Percentiles rank a stretch among this genome's conserved stretches.
Evolutionary conservation across 1,140 invertebrate species (phyloP).

Genomic region (Drosophila tani): DNA sequence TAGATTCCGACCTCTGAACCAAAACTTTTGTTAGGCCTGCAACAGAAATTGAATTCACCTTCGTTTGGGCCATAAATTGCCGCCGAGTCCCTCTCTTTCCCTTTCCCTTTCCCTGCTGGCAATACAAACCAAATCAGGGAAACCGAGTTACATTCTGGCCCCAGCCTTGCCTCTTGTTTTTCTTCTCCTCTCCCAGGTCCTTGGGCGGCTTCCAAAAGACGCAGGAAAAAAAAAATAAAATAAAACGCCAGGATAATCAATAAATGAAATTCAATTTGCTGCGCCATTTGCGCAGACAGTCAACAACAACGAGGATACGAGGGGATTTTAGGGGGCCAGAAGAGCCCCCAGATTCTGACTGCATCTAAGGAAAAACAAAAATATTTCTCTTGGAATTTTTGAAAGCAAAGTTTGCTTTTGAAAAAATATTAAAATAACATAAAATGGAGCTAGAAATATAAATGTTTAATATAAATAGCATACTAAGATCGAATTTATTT

Average conservation of each 20-base stretch:
- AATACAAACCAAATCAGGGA: conserved; percentile 60
- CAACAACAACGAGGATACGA: conserved; percentile 37
- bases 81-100: conserved; percentile 4
- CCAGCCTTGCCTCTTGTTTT: conserved; percentile 20
- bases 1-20: conserved; percentile 27
- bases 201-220: conserved; percentile 45
- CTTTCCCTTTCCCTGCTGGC: not conserved
- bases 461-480: no score
- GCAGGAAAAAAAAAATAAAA: conserved; percentile 59
- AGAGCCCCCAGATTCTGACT: conserved; percentile 23
- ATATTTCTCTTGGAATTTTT: not conserved
- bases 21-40: conserved; percentile 47
- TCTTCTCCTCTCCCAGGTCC: conserved; percentile 30
- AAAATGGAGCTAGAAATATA: no score
- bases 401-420: no score
- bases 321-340: not conserved
- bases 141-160: conserved; percentile 55
- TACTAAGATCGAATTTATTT: no score
- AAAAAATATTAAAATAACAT: no score
- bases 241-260: conserved; percentile 83
- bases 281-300: conserved; percentile 81
- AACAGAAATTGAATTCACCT: conserved; percentile 75
- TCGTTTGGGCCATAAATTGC: conserved; percentile 71
- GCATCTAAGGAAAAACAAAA: conserved; percentile 16
- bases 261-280: conserved; percentile 84